Evolutionary conservation across 1,140 invertebrate species (phyloP), one percentile per base, ranked within the genome.

Genomic region (Drosophila trapezifrons): DNA sequence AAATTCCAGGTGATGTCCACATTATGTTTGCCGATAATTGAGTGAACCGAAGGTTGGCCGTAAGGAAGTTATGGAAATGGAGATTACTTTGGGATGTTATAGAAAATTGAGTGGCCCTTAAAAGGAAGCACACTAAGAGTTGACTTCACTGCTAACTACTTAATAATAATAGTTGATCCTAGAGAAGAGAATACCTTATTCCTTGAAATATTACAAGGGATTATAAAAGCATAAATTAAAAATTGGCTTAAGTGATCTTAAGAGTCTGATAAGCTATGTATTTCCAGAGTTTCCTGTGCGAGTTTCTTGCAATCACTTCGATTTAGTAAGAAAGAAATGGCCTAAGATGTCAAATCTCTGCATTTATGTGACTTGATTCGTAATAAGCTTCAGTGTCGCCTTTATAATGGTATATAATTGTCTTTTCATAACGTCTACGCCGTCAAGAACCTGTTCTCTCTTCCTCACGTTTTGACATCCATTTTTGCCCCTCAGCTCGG

Each of bases 21-120:
- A 69, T 69, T 65, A 69, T 69, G 65, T 66, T 69, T 9, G 1
- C 65, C 62, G 65, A 69, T 69, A 69, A 69, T 69, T 69, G 65
- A 69, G 65, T 69, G 65, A 66, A 37, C 65, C 29, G 8, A 20
- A 13, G 49, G 29, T 27, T 35, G 17, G 54, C 10, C 13, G 7
- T n/a, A 13, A 59, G 27, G 27, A 51, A 66, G 46, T 43, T 27
- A 52, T 52, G 65, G 37, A 69, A 66, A 66, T 42, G 46, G 15
- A 27, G 46, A 66, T 67, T 45, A 32, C 62, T 8, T 13, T 12
- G 27, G 60, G 29, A 38, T 51, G 35, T 7, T 10, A 49, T 47
- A 29, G 59, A 49, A 51, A 43, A 65, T 69, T 69, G 20, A 45
- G 62, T 35, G 22, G 17, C 2, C 52, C 5, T 17, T n/a, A n/a